These are phyloP conservation scores for Criorhina ranunculi DNA, from an alignment of 2,888 invertebrate genomes.

Conservation along the genomic window DNA sequence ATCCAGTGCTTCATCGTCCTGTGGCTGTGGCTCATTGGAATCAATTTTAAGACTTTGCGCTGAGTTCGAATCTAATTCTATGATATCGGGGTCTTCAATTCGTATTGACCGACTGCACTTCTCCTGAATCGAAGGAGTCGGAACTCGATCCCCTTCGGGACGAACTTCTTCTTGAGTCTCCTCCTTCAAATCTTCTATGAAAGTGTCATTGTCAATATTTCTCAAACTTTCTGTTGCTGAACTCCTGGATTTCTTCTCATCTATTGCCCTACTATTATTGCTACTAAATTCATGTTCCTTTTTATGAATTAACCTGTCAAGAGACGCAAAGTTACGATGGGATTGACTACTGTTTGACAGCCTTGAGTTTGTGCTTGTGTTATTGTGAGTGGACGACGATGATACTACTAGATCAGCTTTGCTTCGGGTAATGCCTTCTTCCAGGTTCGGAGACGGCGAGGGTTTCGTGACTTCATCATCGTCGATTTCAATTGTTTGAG, in stretches of 20 bases:
- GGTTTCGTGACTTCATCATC: constrained; percentile 66
- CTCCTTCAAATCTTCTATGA: constrained; percentile 78
- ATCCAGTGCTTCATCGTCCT: constrained; percentile 60
- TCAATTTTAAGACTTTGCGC: constrained; percentile 70
- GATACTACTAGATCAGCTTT: constrained; percentile 80
- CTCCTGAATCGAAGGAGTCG: constrained; percentile 50
- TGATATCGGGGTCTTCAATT: constrained; percentile 80
- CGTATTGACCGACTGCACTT: constrained; percentile 52
- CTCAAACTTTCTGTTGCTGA: constrained; percentile 80
- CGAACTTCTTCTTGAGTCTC: constrained; percentile 55
- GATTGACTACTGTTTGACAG: constrained; percentile 80
- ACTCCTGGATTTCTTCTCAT: constrained; percentile 51
- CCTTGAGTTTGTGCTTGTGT: constrained; percentile 57
- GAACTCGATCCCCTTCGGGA: constrained; percentile 39
- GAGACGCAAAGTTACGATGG: constrained; percentile 85
- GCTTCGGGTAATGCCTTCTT: constrained; percentile 83
- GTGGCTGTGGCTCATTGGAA: constrained; percentile 63
- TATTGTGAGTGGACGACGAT: constrained; percentile 71
- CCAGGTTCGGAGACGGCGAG: constrained; percentile 78
- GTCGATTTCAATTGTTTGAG: constrained; percentile 76
- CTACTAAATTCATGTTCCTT: constrained; percentile 84
- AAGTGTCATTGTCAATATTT: constrained; percentile 78
- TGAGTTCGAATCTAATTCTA: constrained; percentile 83
- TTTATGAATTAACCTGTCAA: constrained; percentile 87
- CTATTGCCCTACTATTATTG: constrained; percentile 72